A percentile compares a stretch with the other conserved stretches of the same genome.
Conservation (phyloP, 2,888 invertebrate species). For the Polydrusus cervinus region DNA sequence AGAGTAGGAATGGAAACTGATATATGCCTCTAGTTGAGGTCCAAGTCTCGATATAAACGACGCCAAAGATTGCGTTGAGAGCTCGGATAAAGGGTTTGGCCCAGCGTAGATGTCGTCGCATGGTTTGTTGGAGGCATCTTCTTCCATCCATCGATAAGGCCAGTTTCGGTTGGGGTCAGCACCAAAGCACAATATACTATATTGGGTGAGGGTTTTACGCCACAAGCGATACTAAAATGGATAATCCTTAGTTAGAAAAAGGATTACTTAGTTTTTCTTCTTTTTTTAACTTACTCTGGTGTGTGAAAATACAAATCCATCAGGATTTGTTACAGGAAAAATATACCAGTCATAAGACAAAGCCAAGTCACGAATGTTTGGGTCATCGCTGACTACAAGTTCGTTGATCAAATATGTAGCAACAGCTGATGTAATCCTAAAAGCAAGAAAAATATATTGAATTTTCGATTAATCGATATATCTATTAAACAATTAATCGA, state of each 20-base stretch:
- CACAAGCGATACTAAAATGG: constrained; percentile 76
- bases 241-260: constrained; percentile 2
- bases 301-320: constrained; percentile 82
- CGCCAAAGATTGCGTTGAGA: constrained; percentile 75
- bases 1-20: constrained; percentile 84
- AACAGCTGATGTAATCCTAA: constrained; percentile 66
- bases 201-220: constrained; percentile 79
- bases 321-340: constrained; percentile 82
- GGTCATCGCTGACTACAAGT: constrained; percentile 77
- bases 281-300: constrained; percentile 72
- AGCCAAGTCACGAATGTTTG: constrained; percentile 73
- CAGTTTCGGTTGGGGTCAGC: constrained; percentile 88
- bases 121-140: constrained; percentile 73
- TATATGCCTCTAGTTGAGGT: constrained; percentile 72
- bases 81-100: constrained; percentile 80
- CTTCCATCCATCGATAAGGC: constrained; percentile 80
- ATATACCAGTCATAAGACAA: constrained; percentile 84
- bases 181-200: constrained; percentile 74
- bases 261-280: no score
- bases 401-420: constrained; percentile 77
- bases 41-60: constrained; percentile 72
- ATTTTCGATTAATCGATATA: no score
- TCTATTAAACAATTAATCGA: no score
- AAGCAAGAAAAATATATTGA: constrained; percentile 54
- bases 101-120: constrained; percentile 81